Conservation (phyloP, 2,797 vertebrate genomes). For the Sphenopsis melanotis region DNA sequence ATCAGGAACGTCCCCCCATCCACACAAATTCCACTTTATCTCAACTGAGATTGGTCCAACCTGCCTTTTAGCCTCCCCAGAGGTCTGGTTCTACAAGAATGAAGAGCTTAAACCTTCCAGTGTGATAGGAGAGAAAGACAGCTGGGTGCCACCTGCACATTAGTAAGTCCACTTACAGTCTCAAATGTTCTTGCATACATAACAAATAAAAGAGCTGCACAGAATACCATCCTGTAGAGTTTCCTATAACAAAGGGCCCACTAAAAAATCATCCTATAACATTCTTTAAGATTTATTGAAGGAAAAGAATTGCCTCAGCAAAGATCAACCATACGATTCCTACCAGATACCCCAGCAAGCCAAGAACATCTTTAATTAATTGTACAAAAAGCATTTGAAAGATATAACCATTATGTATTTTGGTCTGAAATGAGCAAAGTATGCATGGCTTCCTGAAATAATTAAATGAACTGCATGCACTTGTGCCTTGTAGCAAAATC, state of each 20-base stretch:
- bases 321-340: neutral
- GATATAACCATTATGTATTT: neutral
- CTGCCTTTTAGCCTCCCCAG: constrained; percentile 4
- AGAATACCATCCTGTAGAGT: neutral
- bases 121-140: neutral
- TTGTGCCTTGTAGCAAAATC: neutral
- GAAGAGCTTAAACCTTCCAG: neutral
- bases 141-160: constrained; percentile 21
- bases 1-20: neutral
- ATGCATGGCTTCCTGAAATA: neutral
- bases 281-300: constrained; percentile 5
- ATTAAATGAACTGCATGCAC: neutral
- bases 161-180: neutral
- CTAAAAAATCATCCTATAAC: neutral
- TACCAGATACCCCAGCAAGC: neutral
- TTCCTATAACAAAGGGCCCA: neutral
- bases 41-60: constrained; percentile 2
- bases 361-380: constrained; percentile 12
- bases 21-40: neutral
- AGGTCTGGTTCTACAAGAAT: neutral
- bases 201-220: neutral
- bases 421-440: neutral
- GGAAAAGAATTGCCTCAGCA: neutral
- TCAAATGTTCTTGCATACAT: neutral
- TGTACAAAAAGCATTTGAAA: neutral